phyloP scores from a whole-genome alignment of 2,113 vertebrate genomes.

The Periophthalmodon schlosseri region DNA sequence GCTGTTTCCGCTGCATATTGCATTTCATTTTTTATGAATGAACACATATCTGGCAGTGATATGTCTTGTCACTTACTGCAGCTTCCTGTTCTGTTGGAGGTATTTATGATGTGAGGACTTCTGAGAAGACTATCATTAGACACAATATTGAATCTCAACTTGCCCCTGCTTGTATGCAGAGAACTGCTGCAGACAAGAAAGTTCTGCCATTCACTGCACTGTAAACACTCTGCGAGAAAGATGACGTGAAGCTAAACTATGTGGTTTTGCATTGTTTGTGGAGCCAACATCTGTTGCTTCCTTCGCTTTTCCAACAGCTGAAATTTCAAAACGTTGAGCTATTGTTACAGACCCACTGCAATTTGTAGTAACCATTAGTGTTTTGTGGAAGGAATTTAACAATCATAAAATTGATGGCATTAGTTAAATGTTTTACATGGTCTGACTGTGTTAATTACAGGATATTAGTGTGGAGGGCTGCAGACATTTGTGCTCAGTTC shows the following conservation, averaged over 20 bases:
- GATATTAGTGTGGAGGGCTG: conserved; percentile 9
- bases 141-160: conserved; percentile 67
- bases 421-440: not conserved
- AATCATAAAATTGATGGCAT: not conserved
- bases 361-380: not conserved
- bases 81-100: conserved; percentile 58
- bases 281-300: conserved; percentile 58
- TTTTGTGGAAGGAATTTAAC: not conserved
- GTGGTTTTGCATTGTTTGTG: conserved; percentile 59
- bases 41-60: conserved; percentile 10
- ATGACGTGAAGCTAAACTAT: conserved; percentile 49
- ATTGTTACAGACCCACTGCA: not conserved
- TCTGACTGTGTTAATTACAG: not conserved
- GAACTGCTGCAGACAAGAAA: conserved; percentile 40
- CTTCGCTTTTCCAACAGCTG: conserved; percentile 48
- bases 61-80: conserved; percentile 13
- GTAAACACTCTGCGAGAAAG: conserved; percentile 15
- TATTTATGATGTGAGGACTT: conserved; percentile 69
- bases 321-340: not conserved
- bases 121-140: conserved; percentile 71
- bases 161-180: conserved; percentile 64
- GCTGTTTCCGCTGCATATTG: conserved; percentile 9
- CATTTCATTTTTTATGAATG: conserved; percentile 6
- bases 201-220: conserved; percentile 14
- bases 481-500: conserved; percentile 59